Evolutionary conservation across 1,140 invertebrate genomes (phyloP).

Genomic region (Formica exsecta): DNA sequence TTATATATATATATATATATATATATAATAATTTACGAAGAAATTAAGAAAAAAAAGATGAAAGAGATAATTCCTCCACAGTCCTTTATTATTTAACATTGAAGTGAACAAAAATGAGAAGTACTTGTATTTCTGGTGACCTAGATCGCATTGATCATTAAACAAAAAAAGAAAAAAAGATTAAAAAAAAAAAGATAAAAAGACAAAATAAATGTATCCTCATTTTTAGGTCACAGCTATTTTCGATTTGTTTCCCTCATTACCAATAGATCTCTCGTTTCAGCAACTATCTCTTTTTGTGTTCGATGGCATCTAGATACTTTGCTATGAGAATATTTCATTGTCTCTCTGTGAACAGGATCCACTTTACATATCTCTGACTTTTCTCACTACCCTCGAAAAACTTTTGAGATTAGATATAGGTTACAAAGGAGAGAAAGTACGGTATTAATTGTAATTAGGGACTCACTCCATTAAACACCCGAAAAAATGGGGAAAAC

Average conservation of each 20-base stretch:
- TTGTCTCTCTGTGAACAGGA: slow-evolving; percentile 61
- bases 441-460: slow-evolving; percentile 62
- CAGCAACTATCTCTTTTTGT: slow-evolving; percentile 69
- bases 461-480: slow-evolving; percentile 56
- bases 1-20: slow-evolving; percentile 80
- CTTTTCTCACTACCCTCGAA: slow-evolving; percentile 57
- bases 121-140: slow-evolving; percentile 86
- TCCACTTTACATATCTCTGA: slow-evolving; percentile 59
- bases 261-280: slow-evolving; percentile 77
- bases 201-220: slow-evolving; percentile 90
- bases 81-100: slow-evolving; percentile 86
- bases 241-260: slow-evolving; percentile 76
- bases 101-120: slow-evolving; percentile 83
- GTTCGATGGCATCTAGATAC: slow-evolving; percentile 72
- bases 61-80: slow-evolving; percentile 84
- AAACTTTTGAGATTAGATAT: slow-evolving; percentile 61
- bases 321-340: slow-evolving; percentile 72
- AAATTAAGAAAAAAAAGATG: slow-evolving; percentile 75
- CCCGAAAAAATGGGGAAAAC: slow-evolving; percentile 38
- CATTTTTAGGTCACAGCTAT: slow-evolving; percentile 90
- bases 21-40: slow-evolving; percentile 77
- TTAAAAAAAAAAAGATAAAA: slow-evolving; percentile 89
- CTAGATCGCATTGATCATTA: slow-evolving; percentile 85
- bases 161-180: slow-evolving; percentile 81
- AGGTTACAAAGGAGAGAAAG: slow-evolving; percentile 54